Evolutionary conservation across 1,140 invertebrate genomes (phyloP).

Genomic region (Drosophila cardini): DNA sequence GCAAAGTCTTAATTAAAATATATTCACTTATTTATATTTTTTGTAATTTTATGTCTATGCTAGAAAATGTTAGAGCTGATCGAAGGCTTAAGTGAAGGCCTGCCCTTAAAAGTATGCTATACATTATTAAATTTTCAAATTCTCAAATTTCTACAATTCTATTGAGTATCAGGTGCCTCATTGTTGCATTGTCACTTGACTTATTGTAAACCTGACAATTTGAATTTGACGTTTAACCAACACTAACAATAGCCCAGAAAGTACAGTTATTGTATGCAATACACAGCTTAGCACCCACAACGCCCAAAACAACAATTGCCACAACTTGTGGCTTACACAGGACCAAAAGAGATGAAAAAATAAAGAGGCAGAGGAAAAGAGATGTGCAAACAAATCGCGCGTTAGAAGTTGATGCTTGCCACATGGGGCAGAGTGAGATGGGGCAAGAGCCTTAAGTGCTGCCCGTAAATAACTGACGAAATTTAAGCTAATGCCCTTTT

Average conservation of each 20-base stretch:
- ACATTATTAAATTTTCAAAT: no score
- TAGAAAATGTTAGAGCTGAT: no score
- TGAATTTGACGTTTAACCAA: background rate
- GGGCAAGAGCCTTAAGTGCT: slow-evolving; percentile 2
- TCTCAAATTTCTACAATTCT: no score
- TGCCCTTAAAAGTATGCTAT: no score
- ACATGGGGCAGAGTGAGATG: slow-evolving; percentile 12
- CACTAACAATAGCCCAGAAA: background rate
- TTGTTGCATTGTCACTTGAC: background rate
- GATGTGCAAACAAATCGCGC: background rate
- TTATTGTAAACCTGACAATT: background rate
- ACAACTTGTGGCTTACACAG: background rate
- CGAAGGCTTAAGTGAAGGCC: no score
- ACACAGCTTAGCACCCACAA: slow-evolving; percentile 7
- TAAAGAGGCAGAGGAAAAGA: background rate
- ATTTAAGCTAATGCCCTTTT: slow-evolving; percentile 24
- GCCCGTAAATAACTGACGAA: slow-evolving; percentile 27
- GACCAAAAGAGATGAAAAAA: background rate
- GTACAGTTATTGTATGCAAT: background rate
- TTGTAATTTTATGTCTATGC: no score
- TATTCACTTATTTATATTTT: no score
- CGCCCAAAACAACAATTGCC: slow-evolving; percentile 4
- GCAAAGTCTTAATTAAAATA: no score
- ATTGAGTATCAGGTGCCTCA: no score
- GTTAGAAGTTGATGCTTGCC: background rate